A percentile compares a stretch with the other conserved stretches of the same genome.
Conservation (phyloP, 2,113 vertebrate genomes). For the Sorex araneus region DNA sequence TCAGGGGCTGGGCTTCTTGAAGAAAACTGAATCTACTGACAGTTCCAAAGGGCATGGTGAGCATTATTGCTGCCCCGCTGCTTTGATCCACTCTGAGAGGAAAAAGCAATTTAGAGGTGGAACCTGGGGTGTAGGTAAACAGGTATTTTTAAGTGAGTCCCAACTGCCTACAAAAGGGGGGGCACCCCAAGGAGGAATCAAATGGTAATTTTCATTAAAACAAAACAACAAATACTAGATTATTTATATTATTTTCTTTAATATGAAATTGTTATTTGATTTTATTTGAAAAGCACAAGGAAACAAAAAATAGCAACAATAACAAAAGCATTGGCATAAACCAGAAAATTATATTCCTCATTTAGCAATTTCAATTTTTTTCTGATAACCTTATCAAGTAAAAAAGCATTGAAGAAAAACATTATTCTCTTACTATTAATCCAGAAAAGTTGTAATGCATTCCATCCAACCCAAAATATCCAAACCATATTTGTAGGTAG, state of each 20-base stretch:
- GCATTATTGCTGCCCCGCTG: background rate
- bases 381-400: slow-evolving; percentile 54
- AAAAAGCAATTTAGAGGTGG: background rate
- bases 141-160: slow-evolving; percentile 35
- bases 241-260: slow-evolving; percentile 46
- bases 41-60: background rate
- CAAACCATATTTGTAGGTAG: slow-evolving; percentile 9
- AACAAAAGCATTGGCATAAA: slow-evolving; percentile 38
- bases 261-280: slow-evolving; percentile 42
- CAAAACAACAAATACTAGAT: background rate
- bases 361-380: slow-evolving; percentile 55
- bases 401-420: slow-evolving; percentile 64
- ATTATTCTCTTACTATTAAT: slow-evolving; percentile 58
- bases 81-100: background rate
- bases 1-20: slow-evolving; percentile 25
- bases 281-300: background rate
- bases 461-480: background rate
- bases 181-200: background rate
- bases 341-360: background rate
- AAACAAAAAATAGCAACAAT: background rate
- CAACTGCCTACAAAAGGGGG: background rate
- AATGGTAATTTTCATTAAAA: slow-evolving; percentile 32
- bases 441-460: slow-evolving; percentile 63
- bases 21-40: slow-evolving; percentile 13
- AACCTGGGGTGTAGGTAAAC: background rate